A percentile compares a stretch with the other conserved stretches of the same genome.
phyloP scores from a whole-genome alignment of 2,797 vertebrate species.

The Tapirus indicus region DNA sequence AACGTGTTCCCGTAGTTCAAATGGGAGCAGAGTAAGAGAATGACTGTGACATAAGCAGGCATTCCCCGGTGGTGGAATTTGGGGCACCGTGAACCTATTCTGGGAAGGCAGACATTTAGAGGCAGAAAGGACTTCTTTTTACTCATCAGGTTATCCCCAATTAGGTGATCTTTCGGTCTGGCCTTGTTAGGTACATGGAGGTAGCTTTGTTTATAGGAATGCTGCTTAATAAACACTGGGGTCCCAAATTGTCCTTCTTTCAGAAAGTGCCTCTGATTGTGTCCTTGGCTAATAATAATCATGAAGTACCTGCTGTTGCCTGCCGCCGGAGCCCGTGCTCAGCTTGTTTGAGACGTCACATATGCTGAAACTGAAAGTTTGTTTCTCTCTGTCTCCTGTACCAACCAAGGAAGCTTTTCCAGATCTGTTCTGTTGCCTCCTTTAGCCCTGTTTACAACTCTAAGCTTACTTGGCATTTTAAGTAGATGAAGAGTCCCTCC shows the following conservation, averaged over 20 bases:
- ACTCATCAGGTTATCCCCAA: not conserved
- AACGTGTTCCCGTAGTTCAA: not conserved
- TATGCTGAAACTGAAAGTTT: not conserved
- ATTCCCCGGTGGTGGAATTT: not conserved
- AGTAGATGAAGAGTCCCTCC: not conserved
- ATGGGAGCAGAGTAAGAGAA: not conserved
- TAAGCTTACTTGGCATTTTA: not conserved
- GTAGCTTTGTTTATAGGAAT: not conserved
- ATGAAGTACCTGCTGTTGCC: not conserved
- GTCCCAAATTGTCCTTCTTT: not conserved
- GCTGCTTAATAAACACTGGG: not conserved
- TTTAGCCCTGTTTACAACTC: not conserved
- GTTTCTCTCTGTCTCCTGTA: not conserved
- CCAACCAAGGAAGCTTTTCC: not conserved
- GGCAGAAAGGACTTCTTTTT: not conserved
- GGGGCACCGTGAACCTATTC: not conserved
- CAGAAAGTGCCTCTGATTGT: not conserved
- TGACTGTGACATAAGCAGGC: not conserved
- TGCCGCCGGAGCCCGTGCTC: not conserved
- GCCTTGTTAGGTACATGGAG: not conserved
- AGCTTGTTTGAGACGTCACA: not conserved
- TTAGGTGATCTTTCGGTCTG: not conserved
- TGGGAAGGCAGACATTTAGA: not conserved
- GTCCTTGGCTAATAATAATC: not conserved
- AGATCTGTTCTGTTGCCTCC: not conserved